Percentiles rank a stretch among this genome's conserved stretches.
Evolutionary conservation across 2,113 vertebrate genomes (phyloP).

Genomic region (Setophaga petechia): DNA sequence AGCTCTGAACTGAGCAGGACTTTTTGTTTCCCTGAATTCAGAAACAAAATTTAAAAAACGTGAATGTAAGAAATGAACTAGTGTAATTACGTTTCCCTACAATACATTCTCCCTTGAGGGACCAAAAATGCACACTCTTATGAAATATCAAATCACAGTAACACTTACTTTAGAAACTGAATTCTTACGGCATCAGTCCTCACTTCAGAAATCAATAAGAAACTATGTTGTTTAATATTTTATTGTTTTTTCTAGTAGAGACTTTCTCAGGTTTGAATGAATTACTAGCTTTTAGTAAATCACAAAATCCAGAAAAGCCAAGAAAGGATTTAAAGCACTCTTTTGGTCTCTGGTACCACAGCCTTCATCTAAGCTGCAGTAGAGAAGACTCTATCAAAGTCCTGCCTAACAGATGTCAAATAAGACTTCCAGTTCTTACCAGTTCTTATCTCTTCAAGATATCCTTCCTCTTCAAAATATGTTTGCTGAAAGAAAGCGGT

Average conservation of each 20-base stretch:
- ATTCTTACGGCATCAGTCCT: neutral
- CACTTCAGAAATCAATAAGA: neutral
- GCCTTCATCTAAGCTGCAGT: neutral
- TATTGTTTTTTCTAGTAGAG: neutral
- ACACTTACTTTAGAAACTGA: slow-evolving; percentile 36
- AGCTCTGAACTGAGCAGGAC: neutral
- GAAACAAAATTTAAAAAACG: neutral
- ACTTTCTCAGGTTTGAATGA: neutral
- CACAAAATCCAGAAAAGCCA: slow-evolving; percentile 11
- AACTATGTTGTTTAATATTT: slow-evolving; percentile 27
- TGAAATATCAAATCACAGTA: slow-evolving; percentile 31
- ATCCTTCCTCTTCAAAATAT: neutral
- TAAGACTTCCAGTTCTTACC: neutral
- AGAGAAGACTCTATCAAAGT: neutral
- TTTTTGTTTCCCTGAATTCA: neutral
- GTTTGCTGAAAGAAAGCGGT: neutral
- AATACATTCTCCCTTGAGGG: neutral
- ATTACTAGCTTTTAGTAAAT: neutral
- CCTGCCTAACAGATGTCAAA: neutral
- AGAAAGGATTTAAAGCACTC: neutral
- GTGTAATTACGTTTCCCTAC: slow-evolving; percentile 18
- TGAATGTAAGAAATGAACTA: neutral
- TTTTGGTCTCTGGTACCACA: neutral
- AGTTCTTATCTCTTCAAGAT: neutral
- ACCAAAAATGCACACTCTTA: neutral